Percentiles rank a stretch among this genome's conserved stretches.
These are phyloP conservation scores for Megalops cyprinoides DNA, from an alignment of 2,797 vertebrate genomes.

Conservation along the genomic window DNA sequence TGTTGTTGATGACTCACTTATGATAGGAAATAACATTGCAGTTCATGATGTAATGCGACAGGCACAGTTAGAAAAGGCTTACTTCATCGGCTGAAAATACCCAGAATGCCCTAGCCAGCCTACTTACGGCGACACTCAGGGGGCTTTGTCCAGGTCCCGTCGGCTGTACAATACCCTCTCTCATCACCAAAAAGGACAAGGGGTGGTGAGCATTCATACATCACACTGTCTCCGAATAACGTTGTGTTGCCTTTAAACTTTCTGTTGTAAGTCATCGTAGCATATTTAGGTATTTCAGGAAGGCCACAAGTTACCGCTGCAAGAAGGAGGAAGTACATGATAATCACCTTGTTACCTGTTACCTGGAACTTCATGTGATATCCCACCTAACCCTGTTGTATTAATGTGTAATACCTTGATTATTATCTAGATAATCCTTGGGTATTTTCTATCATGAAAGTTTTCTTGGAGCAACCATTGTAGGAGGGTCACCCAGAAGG, in stretches of 20 bases:
- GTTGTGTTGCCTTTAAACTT: constrained; percentile 50
- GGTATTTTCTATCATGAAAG: no score
- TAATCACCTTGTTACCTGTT: background rate
- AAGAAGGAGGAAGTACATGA: background rate
- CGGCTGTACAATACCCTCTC: constrained; percentile 74
- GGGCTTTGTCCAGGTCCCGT: constrained; percentile 74
- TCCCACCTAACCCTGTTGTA: background rate
- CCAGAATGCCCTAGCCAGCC: background rate
- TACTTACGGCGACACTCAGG: constrained; percentile 81
- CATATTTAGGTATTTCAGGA: constrained; percentile 69
- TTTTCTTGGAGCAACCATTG: background rate
- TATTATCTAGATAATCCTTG: no score
- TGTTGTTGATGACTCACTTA: background rate
- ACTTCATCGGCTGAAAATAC: background rate
- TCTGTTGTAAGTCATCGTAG: constrained; percentile 66
- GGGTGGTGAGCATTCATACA: constrained; percentile 76
- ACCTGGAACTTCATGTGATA: background rate
- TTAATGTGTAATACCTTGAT: background rate
- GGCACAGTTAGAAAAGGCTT: background rate
- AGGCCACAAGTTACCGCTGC: constrained; percentile 80
- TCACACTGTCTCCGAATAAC: constrained; percentile 62
- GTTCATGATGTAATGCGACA: background rate
- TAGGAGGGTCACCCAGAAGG: background rate
- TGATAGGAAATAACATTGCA: background rate
- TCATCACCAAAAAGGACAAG: constrained; percentile 79